Evolutionary conservation across 2,113 vertebrate genomes (phyloP).

Genomic region (Elgaria multicarinata): DNA sequence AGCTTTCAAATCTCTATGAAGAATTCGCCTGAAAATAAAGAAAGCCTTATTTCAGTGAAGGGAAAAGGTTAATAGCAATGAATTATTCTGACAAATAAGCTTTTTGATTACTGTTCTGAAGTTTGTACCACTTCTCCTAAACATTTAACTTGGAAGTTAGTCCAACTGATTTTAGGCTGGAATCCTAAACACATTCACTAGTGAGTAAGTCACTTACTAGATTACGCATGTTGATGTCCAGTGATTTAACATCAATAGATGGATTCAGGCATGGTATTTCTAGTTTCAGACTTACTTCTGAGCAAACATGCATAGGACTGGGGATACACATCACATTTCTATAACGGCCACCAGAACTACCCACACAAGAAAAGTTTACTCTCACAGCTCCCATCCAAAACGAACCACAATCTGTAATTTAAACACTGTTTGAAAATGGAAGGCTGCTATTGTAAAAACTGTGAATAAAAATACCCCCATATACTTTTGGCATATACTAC

Average conservation of each 20-base stretch:
- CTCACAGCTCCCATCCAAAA: background rate
- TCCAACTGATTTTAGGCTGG: background rate
- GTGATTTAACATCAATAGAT: too few species aligned
- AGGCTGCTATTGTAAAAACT: background rate
- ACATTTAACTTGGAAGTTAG: background rate
- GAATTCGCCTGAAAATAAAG: constrained; percentile 79
- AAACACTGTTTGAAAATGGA: background rate
- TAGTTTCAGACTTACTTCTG: background rate
- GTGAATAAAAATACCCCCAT: background rate
- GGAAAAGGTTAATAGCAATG: background rate
- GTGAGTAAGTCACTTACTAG: background rate
- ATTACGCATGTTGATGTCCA: too few species aligned
- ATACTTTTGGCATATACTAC: background rate
- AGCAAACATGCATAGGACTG: background rate
- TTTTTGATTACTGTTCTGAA: background rate
- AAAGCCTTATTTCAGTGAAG: constrained; percentile 32
- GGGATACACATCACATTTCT: background rate
- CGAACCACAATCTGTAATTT: background rate
- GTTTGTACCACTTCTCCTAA: background rate
- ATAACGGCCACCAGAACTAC: background rate
- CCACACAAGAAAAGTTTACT: background rate
- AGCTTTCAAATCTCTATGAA: constrained; percentile 90
- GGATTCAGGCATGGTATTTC: too few species aligned
- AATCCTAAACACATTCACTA: background rate
- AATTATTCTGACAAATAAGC: background rate